Conservation (phyloP, 2,797 vertebrate species). For the Sarcophilus harrisii region DNA sequence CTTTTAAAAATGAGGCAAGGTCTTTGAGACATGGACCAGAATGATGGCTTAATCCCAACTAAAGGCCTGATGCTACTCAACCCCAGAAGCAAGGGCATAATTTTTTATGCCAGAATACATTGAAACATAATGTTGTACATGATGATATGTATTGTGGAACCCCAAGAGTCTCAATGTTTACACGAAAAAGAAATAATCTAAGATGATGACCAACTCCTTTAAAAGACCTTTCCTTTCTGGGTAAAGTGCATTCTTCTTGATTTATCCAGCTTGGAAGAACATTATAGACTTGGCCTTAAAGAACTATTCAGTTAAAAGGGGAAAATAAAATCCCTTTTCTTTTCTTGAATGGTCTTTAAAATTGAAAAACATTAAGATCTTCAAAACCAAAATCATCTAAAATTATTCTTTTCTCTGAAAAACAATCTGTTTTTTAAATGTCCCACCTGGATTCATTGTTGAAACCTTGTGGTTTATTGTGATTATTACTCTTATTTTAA, state of each 20-base stretch:
- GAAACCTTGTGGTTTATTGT: not conserved
- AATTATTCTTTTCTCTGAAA: conserved; percentile 20
- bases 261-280: conserved; percentile 72
- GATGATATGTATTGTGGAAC: conserved; percentile 53
- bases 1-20: conserved; percentile 50
- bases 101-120: conserved; percentile 63
- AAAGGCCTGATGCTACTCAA: conserved; percentile 41
- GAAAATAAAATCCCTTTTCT: conserved; percentile 44
- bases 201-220: conserved; percentile 57
- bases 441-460: not conserved
- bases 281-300: conserved; percentile 59
- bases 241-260: conserved; percentile 58
- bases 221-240: conserved; percentile 59
- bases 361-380: conserved; percentile 22
- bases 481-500: conserved; percentile 32
- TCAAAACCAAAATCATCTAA: conserved; percentile 52
- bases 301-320: conserved; percentile 55
- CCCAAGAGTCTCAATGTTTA: conserved; percentile 56
- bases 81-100: conserved; percentile 47
- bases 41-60: not conserved
- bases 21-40: conserved; percentile 18
- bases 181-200: conserved; percentile 57
- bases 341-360: conserved; percentile 52
- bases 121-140: conserved; percentile 52
- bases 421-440: conserved; percentile 52